Base-by-base conservation (phyloP, 2,888 invertebrate species). In the Acheta domesticus region DNA sequence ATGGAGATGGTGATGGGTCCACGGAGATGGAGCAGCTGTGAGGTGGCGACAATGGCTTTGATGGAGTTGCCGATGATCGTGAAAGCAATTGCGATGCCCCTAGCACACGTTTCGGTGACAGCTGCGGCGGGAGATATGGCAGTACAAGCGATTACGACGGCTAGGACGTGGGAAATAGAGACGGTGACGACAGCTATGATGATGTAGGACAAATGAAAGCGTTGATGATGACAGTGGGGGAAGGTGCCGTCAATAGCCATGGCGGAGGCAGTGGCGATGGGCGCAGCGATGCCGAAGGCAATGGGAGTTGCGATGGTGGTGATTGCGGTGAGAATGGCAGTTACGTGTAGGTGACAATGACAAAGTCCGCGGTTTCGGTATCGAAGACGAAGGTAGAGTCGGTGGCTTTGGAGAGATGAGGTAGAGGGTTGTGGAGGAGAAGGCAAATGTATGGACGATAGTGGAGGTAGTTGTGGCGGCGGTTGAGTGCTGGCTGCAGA, bases 1-100 rank as follows among this genome's bases (percentile, higher is more conserved):
- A 36, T 4, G 36, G 36, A 36, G 36, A 4, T 36, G 36, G 36
- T 36, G 5, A 36, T 36, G 36, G 36, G 36, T 8, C 5, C 8
- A 8, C 36, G 83, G 77, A 82, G 83, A 79, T 82, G 81, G 11
- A 76, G 77, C 12, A 76, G 80, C 20, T 49, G 77, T 48, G 78
- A 48, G 21, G 48, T 75, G 12, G n/a, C 36, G 49, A 16, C 49
- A 23, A 62, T 62, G 11, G 36, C 74, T 23, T 74, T 74, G 49
- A 36, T 16, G 74, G 62, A 49, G 36, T 21, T 74, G 75, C 49
- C 74, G 75, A 73, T 49, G 20, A 77, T 73, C 49, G 81, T 50
- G 74, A 78, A 78, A 74, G 79, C 78, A 78, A 79, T 36, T 78
- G 81, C 74, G 75, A 78, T 49, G 78, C 77, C 75, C 73, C 81